These are phyloP conservation scores for Radopholus similis DNA, from an alignment of 1,140 invertebrate genomes.

Conservation along the genomic window DNA sequence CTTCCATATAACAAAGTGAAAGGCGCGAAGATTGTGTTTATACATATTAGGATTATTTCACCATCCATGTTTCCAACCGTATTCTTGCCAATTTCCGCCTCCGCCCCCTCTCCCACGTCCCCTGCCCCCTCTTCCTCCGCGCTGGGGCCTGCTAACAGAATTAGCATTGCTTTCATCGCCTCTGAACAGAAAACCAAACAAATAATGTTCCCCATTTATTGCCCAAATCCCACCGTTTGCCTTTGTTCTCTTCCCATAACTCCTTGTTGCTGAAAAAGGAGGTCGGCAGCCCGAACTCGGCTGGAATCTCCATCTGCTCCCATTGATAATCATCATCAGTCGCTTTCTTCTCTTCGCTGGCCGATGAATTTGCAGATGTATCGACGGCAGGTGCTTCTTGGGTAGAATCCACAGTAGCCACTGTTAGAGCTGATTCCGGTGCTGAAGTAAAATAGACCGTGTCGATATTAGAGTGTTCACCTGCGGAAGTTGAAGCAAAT, in stretches of 20 bases:
- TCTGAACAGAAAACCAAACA: neutral
- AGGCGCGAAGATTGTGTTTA: no score
- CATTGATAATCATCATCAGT: neutral
- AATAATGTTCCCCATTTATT: neutral
- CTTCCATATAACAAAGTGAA: no score
- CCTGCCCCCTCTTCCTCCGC: neutral
- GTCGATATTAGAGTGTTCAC: no score
- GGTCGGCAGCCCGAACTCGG: conserved; percentile 10
- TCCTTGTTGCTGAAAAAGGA: conserved; percentile 14
- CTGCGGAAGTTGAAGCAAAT: no score
- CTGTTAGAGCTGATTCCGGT: no score
- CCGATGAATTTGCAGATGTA: neutral
- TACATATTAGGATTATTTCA: no score
- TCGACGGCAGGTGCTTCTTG: no score
- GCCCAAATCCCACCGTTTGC: neutral
- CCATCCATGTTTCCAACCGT: no score
- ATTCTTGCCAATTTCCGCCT: no score
- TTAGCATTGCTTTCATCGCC: neutral
- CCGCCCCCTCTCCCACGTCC: neutral
- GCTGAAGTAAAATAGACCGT: no score
- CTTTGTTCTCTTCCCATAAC: conserved; percentile 5
- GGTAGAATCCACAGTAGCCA: no score
- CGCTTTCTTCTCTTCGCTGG: neutral
- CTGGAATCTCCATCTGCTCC: conserved; percentile 9
- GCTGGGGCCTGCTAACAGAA: neutral